A percentile compares a stretch with the other conserved stretches of the same genome.
These are phyloP conservation scores for Drosophila koepferae DNA, from an alignment of 2,888 invertebrate species.

Conservation along the genomic window DNA sequence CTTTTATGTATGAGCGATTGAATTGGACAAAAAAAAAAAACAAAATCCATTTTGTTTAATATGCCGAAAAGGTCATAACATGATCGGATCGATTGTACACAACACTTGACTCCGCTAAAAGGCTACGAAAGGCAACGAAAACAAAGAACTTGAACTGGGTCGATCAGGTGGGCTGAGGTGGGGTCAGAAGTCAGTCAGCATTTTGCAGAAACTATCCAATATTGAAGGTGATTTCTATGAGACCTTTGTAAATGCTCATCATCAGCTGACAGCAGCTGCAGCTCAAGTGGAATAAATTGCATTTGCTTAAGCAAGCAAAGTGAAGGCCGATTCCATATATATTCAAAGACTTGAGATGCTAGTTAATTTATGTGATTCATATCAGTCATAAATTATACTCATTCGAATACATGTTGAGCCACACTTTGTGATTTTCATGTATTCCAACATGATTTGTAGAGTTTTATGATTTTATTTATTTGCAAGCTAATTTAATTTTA, in stretches of 20 bases:
- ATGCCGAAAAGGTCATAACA: slow-evolving; percentile 49
- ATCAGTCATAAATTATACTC: too few relatives aligned
- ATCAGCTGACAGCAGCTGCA: slow-evolving; percentile 3
- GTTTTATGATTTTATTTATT: neutral
- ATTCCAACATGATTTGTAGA: neutral
- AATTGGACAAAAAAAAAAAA: slow-evolving; percentile 23
- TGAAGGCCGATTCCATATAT: neutral
- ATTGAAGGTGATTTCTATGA: neutral
- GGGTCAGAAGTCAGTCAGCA: slow-evolving; percentile 31
- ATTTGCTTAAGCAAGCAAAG: neutral
- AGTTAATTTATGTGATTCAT: neutral
- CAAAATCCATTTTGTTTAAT: slow-evolving; percentile 48
- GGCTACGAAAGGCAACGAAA: slow-evolving; percentile 1
- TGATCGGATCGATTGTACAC: slow-evolving; percentile 30
- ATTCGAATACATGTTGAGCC: neutral
- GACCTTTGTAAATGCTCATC: slow-evolving; percentile 2
- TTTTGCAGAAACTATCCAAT: slow-evolving; percentile 5
- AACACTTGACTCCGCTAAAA: slow-evolving; percentile 41
- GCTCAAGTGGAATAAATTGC: neutral
- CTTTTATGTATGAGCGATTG: slow-evolving; percentile 47
- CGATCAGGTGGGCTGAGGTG: slow-evolving; percentile 9
- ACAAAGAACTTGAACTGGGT: slow-evolving; percentile 28
- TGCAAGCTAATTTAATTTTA: too few relatives aligned
- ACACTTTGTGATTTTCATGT: neutral
- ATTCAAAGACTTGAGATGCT: neutral